Base-by-base conservation (phyloP, 2,888 invertebrate genomes). In the Siphlonurus alternatus region DNA sequence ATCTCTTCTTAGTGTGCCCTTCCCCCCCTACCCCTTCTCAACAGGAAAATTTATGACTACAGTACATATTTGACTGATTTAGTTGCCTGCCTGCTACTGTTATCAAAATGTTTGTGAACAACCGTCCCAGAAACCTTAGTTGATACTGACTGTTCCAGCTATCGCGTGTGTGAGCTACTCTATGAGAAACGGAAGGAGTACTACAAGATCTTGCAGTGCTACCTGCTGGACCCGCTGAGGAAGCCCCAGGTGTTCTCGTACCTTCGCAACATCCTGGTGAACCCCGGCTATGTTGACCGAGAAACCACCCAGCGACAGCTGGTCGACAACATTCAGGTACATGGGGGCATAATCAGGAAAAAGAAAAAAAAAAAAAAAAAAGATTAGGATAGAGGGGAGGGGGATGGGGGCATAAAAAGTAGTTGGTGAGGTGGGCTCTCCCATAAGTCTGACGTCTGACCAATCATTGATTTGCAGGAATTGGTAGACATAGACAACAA, bases 131-230 rank as follows among this genome's bases (percentile, higher is more conserved):
- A n/a, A n/a, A n/a, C n/a, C n/a, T n/a, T n/a, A n/a, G n/a, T n/a
- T n/a, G n/a, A n/a, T n/a, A n/a, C n/a, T n/a, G n/a, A n/a, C 22
- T 63, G 66, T 68, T 72, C 23, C 72, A 81, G 88, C 73, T 87
- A 81, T 71, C 80, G 82, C 66, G 86, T 89, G 0, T 84, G 85
- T 70, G 87, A 88, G 72, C 78, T 82, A 71, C 74, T 89, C 61
- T 82, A 88, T 71, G 84, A 86, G 73, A 78, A 78, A 67, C 74
- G 81, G 54, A 75, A 79, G 59, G 80, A 84, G 64, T 86, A 82
- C 71, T 80, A 81, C 65, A 81, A 81, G 69, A 85, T 89, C 63
- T 72, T 89, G 3, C 77, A 79, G 3, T 87, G 87, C 72, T 88
- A 87, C 73, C 74, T 88, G 59, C 76, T 79, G 24, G 88, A 88